Evolutionary conservation across 2,888 invertebrate genomes (phyloP).

Genomic region (Stomorhina lunata): DNA sequence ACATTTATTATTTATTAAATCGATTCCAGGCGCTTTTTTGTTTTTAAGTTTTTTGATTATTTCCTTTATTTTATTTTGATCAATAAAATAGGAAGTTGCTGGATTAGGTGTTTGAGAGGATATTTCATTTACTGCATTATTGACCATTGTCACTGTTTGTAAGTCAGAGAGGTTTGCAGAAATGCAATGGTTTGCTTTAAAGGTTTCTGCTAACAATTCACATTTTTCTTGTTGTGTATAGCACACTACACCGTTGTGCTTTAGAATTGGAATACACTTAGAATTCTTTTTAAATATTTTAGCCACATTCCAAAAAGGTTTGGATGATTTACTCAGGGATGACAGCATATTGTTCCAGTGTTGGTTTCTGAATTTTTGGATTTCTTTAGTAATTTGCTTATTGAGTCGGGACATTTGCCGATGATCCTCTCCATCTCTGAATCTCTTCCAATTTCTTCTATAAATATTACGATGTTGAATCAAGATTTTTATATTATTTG

Average conservation of each 20-base stretch:
- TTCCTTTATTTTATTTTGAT: neutral
- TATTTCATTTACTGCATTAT: neutral
- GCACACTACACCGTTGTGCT: neutral
- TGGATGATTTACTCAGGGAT: neutral
- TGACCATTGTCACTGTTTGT: neutral
- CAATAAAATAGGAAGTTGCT: neutral
- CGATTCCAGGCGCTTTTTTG: neutral
- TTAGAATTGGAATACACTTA: neutral
- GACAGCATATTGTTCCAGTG: neutral
- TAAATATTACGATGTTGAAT: neutral
- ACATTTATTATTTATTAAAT: neutral
- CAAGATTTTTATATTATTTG: neutral
- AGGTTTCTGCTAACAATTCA: neutral
- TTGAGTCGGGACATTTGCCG: neutral
- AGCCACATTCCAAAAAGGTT: too few species aligned
- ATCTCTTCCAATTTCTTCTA: neutral
- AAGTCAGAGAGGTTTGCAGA: neutral
- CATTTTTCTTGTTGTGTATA: neutral
- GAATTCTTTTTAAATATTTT: neutral
- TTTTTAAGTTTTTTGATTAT: neutral
- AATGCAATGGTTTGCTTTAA: neutral
- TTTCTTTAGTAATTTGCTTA: neutral
- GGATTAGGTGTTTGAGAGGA: neutral
- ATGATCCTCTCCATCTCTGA: neutral
- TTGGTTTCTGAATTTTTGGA: neutral